Percentiles rank a stretch among this genome's conserved stretches.
phyloP scores from a whole-genome alignment of 2,113 vertebrate species.

The Oryctolagus cuniculus region DNA sequence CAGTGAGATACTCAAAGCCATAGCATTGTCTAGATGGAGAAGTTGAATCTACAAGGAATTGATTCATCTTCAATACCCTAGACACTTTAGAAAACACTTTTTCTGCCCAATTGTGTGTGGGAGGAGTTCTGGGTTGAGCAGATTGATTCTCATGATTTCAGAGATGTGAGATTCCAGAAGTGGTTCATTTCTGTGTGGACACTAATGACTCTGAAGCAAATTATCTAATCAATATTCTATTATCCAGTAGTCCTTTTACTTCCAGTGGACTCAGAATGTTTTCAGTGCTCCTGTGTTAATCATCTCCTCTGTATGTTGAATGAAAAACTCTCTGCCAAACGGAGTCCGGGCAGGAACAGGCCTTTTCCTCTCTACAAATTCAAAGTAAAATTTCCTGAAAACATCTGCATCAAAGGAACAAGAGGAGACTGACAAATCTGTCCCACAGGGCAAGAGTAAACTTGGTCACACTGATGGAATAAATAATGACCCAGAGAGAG shows the following conservation, averaged over 20 bases:
- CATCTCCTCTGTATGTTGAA: constrained; percentile 63
- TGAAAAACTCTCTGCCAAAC: constrained; percentile 63
- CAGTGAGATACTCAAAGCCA: constrained; percentile 34
- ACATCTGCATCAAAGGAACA: constrained; percentile 38
- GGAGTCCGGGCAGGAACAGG: constrained; percentile 1
- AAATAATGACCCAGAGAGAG: background rate
- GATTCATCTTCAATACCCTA: constrained; percentile 48
- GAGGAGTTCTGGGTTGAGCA: background rate
- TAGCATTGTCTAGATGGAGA: background rate
- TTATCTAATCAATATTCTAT: constrained; percentile 80
- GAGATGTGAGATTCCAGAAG: constrained; percentile 51
- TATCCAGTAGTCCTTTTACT: constrained; percentile 58
- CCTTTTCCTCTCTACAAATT: constrained; percentile 58
- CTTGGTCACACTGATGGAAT: background rate
- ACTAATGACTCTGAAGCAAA: constrained; percentile 74
- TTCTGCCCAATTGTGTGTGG: background rate
- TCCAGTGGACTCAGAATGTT: constrained; percentile 36
- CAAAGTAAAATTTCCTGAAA: constrained; percentile 65
- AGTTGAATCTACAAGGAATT: background rate
- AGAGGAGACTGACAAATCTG: background rate
- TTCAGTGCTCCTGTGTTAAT: constrained; percentile 58
- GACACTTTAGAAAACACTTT: constrained; percentile 64
- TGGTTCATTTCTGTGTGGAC: constrained; percentile 60
- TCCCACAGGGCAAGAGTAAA: background rate
- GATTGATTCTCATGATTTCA: constrained; percentile 53